Percentiles rank a stretch among this genome's conserved stretches.
Conservation (phyloP, 2,888 invertebrate genomes). For the Callinectes sapidus region DNA sequence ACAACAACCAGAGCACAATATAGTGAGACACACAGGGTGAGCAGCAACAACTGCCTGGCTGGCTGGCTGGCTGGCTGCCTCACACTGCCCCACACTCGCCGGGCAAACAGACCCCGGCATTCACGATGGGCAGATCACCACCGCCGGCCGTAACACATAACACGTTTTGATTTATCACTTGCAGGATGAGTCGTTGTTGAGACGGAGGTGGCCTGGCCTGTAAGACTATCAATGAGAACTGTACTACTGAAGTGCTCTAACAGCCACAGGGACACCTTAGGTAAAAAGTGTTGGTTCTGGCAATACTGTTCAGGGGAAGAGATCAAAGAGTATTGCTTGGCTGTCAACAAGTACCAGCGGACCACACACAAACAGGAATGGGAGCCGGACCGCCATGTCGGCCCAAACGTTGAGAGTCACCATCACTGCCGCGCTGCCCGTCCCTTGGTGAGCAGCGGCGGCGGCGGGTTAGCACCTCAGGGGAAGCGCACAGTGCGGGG, state of each 20-base stretch:
- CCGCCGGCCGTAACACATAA: neutral
- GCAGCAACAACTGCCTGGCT: neutral
- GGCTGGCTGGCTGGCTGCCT: neutral
- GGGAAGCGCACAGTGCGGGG: conserved; percentile 61
- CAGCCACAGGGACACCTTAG: conserved; percentile 1
- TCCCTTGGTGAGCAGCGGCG: neutral
- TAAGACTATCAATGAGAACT: neutral
- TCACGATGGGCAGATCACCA: neutral
- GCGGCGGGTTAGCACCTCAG: conserved; percentile 29
- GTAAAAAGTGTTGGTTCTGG: conserved; percentile 10
- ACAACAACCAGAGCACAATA: conserved; percentile 28
- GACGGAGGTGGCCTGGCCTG: neutral
- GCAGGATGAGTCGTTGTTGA: neutral
- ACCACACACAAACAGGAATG: neutral
- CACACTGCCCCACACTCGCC: neutral
- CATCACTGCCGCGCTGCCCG: neutral
- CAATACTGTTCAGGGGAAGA: neutral
- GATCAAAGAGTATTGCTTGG: neutral
- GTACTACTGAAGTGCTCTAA: conserved; percentile 13
- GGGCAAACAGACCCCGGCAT: neutral
- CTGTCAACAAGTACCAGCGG: neutral
- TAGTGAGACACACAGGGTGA: conserved; percentile 8
- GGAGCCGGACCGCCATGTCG: neutral
- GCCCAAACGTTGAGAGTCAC: neutral
- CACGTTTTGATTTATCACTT: neutral